phyloP scores from a whole-genome alignment of 1,140 invertebrate species.

The Drosophila hydei region DNA sequence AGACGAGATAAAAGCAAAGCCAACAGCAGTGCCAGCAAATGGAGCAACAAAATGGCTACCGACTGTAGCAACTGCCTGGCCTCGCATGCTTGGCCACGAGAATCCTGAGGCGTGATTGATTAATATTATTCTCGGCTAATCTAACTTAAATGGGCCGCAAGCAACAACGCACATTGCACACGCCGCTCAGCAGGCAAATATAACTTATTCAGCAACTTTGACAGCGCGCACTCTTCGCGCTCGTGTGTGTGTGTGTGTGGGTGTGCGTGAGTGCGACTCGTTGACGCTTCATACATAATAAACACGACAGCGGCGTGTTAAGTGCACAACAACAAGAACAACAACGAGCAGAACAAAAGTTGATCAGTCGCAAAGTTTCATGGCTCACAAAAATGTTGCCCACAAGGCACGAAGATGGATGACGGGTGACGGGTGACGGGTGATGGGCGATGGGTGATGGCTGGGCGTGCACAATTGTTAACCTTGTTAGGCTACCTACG shows the following conservation, averaged over 20 bases:
- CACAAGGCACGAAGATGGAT: not conserved
- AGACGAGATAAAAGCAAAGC: conserved; percentile 53
- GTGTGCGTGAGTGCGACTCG: conserved; percentile 70
- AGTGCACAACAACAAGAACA: conserved; percentile 56
- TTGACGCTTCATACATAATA: conserved; percentile 82
- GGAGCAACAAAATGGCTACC: conserved; percentile 75
- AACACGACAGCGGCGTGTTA: conserved; percentile 72
- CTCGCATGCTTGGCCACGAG: conserved; percentile 27
- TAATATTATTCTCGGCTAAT: conserved; percentile 83
- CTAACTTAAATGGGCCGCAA: conserved; percentile 78
- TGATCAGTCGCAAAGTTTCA: conserved; percentile 45
- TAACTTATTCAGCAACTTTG: conserved; percentile 80
- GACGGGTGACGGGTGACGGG: not conserved
- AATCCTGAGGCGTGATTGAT: conserved; percentile 81
- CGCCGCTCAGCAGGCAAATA: conserved; percentile 30
- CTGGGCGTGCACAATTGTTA: conserved; percentile 22
- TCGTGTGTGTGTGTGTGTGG: conserved; percentile 44
- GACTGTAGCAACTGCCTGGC: conserved; percentile 21
- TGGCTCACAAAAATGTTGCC: not conserved
- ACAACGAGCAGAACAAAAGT: conserved; percentile 25
- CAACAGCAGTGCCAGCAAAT: conserved; percentile 50
- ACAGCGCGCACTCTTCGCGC: conserved; percentile 7
- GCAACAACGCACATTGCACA: conserved; percentile 43
- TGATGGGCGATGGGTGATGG: not conserved
- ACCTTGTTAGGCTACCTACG: conserved; percentile 42